Conservation (phyloP, 2,113 vertebrate genomes). For the Lycocorax pyrrhopterus region DNA sequence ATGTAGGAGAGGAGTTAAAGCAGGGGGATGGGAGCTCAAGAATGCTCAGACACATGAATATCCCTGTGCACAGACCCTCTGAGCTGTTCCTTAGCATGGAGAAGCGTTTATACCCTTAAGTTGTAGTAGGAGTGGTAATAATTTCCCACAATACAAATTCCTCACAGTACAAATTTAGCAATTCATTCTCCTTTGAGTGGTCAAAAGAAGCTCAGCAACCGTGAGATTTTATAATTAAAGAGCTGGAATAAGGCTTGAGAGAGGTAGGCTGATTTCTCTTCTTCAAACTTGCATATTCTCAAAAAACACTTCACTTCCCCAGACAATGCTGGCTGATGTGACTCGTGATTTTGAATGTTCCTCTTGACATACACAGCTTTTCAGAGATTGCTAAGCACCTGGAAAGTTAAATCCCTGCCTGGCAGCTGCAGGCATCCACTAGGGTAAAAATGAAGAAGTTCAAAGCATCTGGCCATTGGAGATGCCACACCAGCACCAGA, state of each 20-base stretch:
- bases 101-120: neutral
- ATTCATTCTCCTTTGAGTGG: slow-evolving; percentile 25
- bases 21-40: neutral
- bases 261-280: slow-evolving; percentile 9
- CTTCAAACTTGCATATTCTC: neutral
- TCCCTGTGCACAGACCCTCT: neutral
- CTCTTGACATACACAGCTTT: neutral
- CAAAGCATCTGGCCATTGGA: neutral
- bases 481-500: neutral
- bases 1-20: neutral
- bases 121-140: neutral
- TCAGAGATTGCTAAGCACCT: slow-evolving; percentile 14
- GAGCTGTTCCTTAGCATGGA: neutral
- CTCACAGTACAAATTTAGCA: neutral
- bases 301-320: slow-evolving; percentile 14
- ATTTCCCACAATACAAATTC: slow-evolving; percentile 30
- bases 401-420: neutral
- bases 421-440: neutral
- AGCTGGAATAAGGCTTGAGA: neutral
- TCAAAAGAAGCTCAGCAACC: neutral
- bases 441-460: neutral
- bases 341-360: slow-evolving; percentile 16
- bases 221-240: slow-evolving; percentile 33
- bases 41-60: neutral
- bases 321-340: slow-evolving; percentile 13